Evolutionary conservation across 2,888 invertebrate species (phyloP), one percentile per base, ranked within the genome.

Genomic region (Uloborus plumipes): DNA sequence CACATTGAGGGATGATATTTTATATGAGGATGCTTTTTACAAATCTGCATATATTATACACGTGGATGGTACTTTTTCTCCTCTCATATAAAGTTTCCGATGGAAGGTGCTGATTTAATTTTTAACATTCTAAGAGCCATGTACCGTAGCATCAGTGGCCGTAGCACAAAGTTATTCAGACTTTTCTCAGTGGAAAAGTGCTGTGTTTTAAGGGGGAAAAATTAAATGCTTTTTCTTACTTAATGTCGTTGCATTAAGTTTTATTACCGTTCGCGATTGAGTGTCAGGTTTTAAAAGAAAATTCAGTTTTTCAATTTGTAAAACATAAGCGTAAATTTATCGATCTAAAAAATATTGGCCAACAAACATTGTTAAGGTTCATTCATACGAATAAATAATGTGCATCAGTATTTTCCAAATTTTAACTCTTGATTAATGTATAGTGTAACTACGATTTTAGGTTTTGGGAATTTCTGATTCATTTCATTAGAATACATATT

Each of bases 41-140:
- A 70, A 81, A 81, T 81, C 80, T 81, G 80, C 80, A 81, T 81
- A 81, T 55, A 81, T 81, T 81, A 81, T 20, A 49, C 53, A 18
- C 39, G 22, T 49, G 18, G 58, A 61, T 49, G 49, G n/a, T 14
- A 15, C 67, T 3, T 55, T 61, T 14, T 53, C 55, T 16, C 18
- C 51, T 22, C 4, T 39, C 61, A 59, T 59, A 55, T 66, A 59
- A 39, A 55, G 22, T 66, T 72, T 61, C 55, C 22, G 9, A 49
- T 18, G 58, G 39, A 79, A 66, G 51, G 66, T 59, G 50, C 26
- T 72, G 71, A 79, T 79, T 79, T 72, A 79, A 79, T 79, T 79
- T 72, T 66, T 66, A 69, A 62, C 50, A 31, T 51, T 39, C 39
- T 16, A 31, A 51, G 76, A 51, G 50, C 18, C 59, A 22, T 26